These are phyloP conservation scores for Chaunax sp. DNA, from an alignment of 2,797 vertebrate species.

Conservation along the genomic window DNA sequence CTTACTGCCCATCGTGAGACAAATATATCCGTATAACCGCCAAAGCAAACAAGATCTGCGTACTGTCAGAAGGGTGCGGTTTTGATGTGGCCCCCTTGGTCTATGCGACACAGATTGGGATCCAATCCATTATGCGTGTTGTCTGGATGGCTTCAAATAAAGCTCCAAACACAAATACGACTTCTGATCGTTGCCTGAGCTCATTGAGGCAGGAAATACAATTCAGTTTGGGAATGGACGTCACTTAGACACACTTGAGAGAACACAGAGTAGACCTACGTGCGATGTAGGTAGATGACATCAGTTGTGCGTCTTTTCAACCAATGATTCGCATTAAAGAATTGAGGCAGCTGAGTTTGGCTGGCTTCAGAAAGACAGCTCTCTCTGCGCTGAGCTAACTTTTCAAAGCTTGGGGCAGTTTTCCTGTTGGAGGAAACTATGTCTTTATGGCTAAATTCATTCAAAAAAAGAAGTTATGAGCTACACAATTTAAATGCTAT, in stretches of 20 bases:
- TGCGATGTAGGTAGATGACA: slow-evolving; percentile 25
- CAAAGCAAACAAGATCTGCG: slow-evolving; percentile 33
- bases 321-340: slow-evolving; percentile 25
- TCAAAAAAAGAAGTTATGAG: neutral
- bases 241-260: slow-evolving; percentile 35
- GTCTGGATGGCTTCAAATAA: slow-evolving; percentile 46
- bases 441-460: neutral
- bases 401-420: neutral
- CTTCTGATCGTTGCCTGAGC: slow-evolving; percentile 57
- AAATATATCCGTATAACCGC: slow-evolving; percentile 7
- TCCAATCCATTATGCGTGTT: slow-evolving; percentile 40
- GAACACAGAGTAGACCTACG: neutral
- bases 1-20: slow-evolving; percentile 24
- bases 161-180: slow-evolving; percentile 57
- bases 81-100: slow-evolving; percentile 56
- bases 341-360: neutral
- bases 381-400: neutral
- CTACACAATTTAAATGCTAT: neutral
- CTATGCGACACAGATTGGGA: slow-evolving; percentile 47
- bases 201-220: slow-evolving; percentile 54
- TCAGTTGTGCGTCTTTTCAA: slow-evolving; percentile 23
- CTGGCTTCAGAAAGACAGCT: slow-evolving; percentile 10
- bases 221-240: slow-evolving; percentile 44
- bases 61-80: slow-evolving; percentile 43
- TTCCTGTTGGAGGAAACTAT: neutral